These are phyloP conservation scores for Otus sunia DNA, from an alignment of 2,113 vertebrate genomes.

Conservation along the genomic window DNA sequence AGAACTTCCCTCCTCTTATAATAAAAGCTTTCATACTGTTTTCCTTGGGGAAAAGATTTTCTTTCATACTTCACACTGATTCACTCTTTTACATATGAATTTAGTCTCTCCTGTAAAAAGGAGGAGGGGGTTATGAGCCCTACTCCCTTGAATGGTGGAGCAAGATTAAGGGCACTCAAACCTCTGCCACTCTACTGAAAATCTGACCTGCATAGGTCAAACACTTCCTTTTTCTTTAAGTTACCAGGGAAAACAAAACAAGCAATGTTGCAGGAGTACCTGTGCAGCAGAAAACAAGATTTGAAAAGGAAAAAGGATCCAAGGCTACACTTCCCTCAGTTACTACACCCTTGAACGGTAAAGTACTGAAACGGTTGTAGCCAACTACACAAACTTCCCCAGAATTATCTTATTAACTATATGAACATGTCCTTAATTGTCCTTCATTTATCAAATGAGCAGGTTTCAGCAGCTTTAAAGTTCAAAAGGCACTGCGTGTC, in stretches of 20 bases:
- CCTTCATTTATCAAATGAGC: slow-evolving; percentile 66
- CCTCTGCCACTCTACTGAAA: neutral
- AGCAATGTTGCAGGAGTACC: neutral
- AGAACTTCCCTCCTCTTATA: slow-evolving; percentile 3
- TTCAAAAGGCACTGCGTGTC: slow-evolving; percentile 63
- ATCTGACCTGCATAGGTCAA: neutral
- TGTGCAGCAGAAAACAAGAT: neutral
- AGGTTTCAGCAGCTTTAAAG: slow-evolving; percentile 67
- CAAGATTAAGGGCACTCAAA: neutral
- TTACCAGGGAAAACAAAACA: neutral
- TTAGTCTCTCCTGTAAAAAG: neutral
- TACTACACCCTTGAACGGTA: slow-evolving; percentile 43
- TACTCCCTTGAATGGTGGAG: rapidly evolving
- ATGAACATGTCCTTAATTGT: slow-evolving; percentile 58
- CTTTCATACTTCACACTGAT: neutral
- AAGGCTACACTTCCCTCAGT: slow-evolving; percentile 2
- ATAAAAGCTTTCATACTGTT: slow-evolving; percentile 36
- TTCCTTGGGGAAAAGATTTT: neutral
- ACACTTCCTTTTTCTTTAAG: neutral
- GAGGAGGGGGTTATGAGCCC: neutral
- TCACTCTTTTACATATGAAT: slow-evolving; percentile 29
- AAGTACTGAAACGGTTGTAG: neutral
- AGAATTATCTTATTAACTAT: slow-evolving; percentile 66
- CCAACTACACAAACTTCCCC: slow-evolving; percentile 39
- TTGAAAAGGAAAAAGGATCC: neutral